These are phyloP conservation scores for Cylloceria caligata DNA, from an alignment of 2,888 invertebrate species.

Conservation along the genomic window DNA sequence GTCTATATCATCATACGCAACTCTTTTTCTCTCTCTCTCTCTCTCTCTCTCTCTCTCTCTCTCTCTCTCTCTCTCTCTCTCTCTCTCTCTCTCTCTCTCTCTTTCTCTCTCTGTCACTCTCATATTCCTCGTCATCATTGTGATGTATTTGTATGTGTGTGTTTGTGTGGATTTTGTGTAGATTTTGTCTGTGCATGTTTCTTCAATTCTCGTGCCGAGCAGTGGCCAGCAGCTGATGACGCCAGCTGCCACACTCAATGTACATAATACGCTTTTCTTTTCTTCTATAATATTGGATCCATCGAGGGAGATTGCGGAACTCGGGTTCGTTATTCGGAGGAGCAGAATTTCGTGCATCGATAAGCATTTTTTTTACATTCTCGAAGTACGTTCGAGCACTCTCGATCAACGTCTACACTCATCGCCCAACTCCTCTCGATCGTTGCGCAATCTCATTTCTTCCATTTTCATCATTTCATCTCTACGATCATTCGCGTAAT, in stretches of 20 bases:
- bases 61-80: slow-evolving; percentile 36
- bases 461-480: slow-evolving; percentile 8
- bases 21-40: slow-evolving; percentile 34
- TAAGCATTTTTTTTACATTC: background rate
- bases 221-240: slow-evolving; percentile 32
- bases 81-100: slow-evolving; percentile 42
- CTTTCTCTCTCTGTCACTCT: slow-evolving; percentile 5
- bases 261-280: slow-evolving; percentile 54
- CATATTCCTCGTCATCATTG: slow-evolving; percentile 36
- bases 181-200: slow-evolving; percentile 49
- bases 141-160: slow-evolving; percentile 23
- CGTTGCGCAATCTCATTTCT: slow-evolving; percentile 20
- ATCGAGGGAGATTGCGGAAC: slow-evolving; percentile 25
- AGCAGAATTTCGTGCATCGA: slow-evolving; percentile 14
- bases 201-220: slow-evolving; percentile 78
- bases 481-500: slow-evolving; percentile 54
- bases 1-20: slow-evolving; percentile 17
- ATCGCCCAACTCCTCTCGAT: slow-evolving; percentile 2
- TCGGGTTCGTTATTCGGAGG: background rate
- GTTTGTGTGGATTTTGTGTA: slow-evolving; percentile 29
- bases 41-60: slow-evolving; percentile 22
- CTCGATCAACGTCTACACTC: background rate
- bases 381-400: too few species aligned
- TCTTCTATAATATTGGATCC: slow-evolving; percentile 30
- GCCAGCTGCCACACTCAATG: slow-evolving; percentile 47